Conservation (phyloP, 2,888 invertebrate genomes). For the Eupithecia vulgata region DNA sequence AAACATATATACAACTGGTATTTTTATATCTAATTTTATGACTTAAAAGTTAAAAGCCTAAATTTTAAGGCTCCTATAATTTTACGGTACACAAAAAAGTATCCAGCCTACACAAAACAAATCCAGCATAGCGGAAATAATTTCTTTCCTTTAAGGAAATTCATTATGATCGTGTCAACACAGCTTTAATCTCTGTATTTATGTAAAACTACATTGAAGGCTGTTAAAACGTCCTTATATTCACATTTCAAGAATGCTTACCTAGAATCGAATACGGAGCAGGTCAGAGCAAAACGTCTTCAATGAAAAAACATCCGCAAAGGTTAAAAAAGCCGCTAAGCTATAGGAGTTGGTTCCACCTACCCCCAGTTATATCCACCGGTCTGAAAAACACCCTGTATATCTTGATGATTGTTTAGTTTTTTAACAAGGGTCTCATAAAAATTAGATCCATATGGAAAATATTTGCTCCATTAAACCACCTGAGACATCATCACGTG, state of each 20-base stretch:
- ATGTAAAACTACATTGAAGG: constrained; percentile 37
- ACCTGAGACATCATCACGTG: too few relatives aligned
- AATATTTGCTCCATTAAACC: too few relatives aligned
- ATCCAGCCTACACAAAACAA: constrained; percentile 15
- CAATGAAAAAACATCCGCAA: neutral
- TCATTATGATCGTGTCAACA: constrained; percentile 44
- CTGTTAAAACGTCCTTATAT: constrained; percentile 21
- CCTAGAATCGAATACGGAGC: neutral
- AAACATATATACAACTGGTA: too few relatives aligned
- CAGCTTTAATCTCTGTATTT: constrained; percentile 38
- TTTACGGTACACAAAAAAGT: constrained; percentile 19
- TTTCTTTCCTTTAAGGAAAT: constrained; percentile 39
- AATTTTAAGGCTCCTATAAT: neutral
- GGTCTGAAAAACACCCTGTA: too few relatives aligned
- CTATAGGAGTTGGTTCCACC: too few relatives aligned
- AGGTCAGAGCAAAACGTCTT: neutral
- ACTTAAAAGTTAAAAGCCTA: neutral
- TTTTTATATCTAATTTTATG: too few relatives aligned
- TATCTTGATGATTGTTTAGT: too few relatives aligned
- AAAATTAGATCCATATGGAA: too few relatives aligned
- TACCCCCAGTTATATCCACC: too few relatives aligned
- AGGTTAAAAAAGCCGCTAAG: too few relatives aligned
- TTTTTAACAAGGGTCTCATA: too few relatives aligned
- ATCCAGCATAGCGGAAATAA: constrained; percentile 29
- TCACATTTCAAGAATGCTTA: neutral